phyloP scores from a whole-genome alignment of 2,113 vertebrate species.

The Nyctibius bracteatus region DNA sequence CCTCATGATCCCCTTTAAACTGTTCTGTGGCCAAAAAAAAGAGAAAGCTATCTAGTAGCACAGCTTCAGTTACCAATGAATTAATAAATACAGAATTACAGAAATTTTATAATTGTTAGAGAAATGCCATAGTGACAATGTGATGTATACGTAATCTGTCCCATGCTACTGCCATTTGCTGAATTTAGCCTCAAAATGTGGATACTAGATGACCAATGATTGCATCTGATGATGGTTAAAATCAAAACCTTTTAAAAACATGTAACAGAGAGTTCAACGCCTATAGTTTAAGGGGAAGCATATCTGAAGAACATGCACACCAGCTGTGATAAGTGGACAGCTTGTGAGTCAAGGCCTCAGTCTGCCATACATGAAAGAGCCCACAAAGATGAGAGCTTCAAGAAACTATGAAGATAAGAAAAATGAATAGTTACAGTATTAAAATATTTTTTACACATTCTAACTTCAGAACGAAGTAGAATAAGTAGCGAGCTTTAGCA shows the following conservation, averaged over 20 bases:
- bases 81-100: neutral
- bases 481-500: neutral
- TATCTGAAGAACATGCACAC: neutral
- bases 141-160: neutral
- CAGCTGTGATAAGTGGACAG: neutral
- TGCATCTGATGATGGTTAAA: neutral
- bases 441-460: neutral
- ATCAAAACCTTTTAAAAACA: neutral
- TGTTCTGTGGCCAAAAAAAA: neutral
- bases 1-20: neutral
- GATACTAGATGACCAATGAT: neutral
- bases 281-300: neutral
- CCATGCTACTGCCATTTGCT: neutral
- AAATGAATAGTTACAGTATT: neutral
- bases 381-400: neutral
- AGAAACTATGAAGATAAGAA: neutral
- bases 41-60: neutral
- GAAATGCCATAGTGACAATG: neutral
- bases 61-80: neutral
- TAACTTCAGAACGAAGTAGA: neutral
- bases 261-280: neutral
- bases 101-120: neutral
- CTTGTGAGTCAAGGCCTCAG: neutral
- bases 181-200: neutral
- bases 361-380: neutral